A percentile compares a stretch with the other conserved stretches of the same genome.
phyloP scores from a whole-genome alignment of 2,797 vertebrate genomes.

The Chelon auratus region DNA sequence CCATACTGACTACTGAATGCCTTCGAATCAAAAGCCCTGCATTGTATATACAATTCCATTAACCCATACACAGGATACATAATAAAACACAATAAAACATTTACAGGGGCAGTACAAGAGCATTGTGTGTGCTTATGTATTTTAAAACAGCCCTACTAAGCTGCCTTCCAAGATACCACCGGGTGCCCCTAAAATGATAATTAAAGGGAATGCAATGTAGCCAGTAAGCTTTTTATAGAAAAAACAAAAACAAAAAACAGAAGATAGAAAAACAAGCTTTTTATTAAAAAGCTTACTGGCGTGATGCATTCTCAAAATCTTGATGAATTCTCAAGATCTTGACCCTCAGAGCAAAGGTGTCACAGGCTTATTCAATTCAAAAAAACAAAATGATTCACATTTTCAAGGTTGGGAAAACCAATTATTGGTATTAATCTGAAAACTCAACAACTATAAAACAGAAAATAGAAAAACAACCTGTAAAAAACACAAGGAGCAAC shows the following conservation, averaged over 20 bases:
- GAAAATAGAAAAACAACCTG: background rate
- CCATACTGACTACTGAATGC: background rate
- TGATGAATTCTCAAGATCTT: background rate
- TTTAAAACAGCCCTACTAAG: conserved; percentile 3
- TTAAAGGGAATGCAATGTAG: background rate
- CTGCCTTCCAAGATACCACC: background rate
- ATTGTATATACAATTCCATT: conserved; percentile 3
- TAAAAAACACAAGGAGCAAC: no score
- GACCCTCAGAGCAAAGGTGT: background rate
- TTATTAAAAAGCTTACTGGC: no score
- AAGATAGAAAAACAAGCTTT: no score
- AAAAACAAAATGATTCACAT: background rate
- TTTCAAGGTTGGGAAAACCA: background rate
- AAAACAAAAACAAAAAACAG: no score
- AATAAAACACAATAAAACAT: background rate
- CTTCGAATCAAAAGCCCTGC: conserved; percentile 7
- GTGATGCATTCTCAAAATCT: background rate
- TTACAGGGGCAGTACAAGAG: background rate
- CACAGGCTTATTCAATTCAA: background rate
- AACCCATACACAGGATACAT: background rate
- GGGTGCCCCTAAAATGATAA: background rate
- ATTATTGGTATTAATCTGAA: background rate
- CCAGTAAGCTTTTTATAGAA: no score
- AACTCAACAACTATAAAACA: background rate
- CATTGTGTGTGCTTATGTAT: background rate